Percentiles rank a stretch among this genome's conserved stretches.
phyloP scores from a whole-genome alignment of 2,113 vertebrate genomes.

The Gyps fulvus region DNA sequence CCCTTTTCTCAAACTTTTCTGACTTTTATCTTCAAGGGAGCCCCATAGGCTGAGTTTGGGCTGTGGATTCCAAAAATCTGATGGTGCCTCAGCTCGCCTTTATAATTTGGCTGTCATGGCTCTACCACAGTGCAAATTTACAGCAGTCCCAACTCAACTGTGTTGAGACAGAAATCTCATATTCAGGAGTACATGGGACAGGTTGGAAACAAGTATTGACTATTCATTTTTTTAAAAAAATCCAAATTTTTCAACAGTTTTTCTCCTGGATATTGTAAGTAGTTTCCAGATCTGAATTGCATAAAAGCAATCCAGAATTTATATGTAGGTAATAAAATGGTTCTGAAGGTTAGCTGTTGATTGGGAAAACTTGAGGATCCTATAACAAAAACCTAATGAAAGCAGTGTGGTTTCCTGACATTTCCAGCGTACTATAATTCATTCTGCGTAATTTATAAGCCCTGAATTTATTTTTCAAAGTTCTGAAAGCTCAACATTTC shows the following conservation, averaged over 20 bases:
- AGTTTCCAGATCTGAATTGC: background rate
- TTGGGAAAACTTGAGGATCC: background rate
- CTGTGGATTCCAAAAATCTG: background rate
- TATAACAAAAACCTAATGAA: background rate
- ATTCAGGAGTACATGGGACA: background rate
- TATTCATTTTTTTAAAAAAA: background rate
- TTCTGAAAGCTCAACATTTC: background rate
- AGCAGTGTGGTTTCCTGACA: background rate
- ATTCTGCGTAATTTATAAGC: background rate
- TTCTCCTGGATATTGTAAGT: background rate
- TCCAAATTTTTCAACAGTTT: background rate
- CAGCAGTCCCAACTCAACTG: background rate
- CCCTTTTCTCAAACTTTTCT: background rate
- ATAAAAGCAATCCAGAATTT: background rate
- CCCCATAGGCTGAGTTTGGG: background rate
- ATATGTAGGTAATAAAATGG: background rate
- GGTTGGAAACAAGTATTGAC: background rate
- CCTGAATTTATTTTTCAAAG: background rate
- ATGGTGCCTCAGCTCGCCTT: background rate
- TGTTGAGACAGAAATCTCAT: background rate
- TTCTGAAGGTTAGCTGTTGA: background rate
- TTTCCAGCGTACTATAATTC: background rate
- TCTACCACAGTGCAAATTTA: background rate
- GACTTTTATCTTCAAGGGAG: slow-evolving; percentile 8
- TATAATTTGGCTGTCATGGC: background rate